Conservation (phyloP, 2,113 vertebrate genomes). For the Cathartes aura region DNA sequence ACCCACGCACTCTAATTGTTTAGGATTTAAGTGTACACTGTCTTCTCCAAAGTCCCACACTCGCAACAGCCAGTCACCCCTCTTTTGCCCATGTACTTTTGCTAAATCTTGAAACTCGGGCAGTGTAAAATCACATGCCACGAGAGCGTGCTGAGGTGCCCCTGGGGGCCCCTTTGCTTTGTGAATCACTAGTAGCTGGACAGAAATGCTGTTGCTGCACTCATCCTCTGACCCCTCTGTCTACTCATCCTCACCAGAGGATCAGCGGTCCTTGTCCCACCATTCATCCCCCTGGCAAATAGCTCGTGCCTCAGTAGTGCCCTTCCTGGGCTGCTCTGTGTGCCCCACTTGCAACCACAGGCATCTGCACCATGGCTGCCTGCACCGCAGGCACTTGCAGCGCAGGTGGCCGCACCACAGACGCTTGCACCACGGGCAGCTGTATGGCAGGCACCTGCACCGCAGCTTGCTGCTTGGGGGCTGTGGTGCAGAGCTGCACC, state of each 20-base stretch:
- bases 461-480: neutral
- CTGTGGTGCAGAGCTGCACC: neutral
- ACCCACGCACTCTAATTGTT: neutral
- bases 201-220: neutral
- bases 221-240: neutral
- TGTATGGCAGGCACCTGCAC: fast-evolving
- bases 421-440: fast-evolving
- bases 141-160: fast-evolving
- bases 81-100: neutral
- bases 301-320: fast-evolving
- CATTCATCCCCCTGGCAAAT: neutral
- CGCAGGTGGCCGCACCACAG: neutral
- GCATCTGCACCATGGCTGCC: neutral
- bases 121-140: neutral
- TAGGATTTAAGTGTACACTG: neutral
- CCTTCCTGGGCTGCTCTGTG: neutral
- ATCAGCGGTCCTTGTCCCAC: neutral
- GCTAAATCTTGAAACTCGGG: neutral
- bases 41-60: neutral
- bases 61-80: neutral
- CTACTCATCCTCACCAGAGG: neutral
- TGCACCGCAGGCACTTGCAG: fast-evolving
- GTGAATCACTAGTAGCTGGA: neutral
- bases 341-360: neutral
- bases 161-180: neutral